Evolutionary conservation across 1,140 invertebrate genomes (phyloP).

Genomic region (Zaprionus vittiger): DNA sequence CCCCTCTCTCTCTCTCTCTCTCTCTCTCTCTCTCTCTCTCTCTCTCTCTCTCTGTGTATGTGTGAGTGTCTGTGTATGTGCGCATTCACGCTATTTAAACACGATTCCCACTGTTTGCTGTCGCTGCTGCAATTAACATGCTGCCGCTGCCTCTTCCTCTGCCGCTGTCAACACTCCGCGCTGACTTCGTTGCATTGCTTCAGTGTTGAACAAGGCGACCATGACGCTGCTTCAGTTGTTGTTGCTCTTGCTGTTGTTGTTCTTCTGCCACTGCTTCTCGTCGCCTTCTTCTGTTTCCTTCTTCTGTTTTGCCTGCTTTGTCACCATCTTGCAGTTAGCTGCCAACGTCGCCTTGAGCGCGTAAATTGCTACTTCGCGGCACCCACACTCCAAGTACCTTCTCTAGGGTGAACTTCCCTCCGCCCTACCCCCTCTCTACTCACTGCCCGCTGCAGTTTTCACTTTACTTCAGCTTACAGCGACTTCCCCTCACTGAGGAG

Average conservation of each 20-base stretch:
- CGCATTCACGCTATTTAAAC: constrained; percentile 75
- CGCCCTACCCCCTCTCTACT: background rate
- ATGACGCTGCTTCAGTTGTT: constrained; percentile 21
- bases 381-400: constrained; percentile 2
- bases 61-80: constrained; percentile 30
- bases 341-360: constrained; percentile 63
- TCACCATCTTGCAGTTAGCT: constrained; percentile 65
- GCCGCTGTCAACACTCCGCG: constrained; percentile 56
- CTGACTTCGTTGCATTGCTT: constrained; percentile 30
- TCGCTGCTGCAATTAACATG: constrained; percentile 76
- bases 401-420: background rate
- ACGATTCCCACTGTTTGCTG: constrained; percentile 70
- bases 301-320: constrained; percentile 69
- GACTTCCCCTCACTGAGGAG: constrained; percentile 35
- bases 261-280: background rate
- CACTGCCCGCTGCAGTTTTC: constrained; percentile 33
- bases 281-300: background rate
- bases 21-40: constrained; percentile 8
- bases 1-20: constrained; percentile 12
- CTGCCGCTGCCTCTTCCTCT: constrained; percentile 56
- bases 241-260: constrained; percentile 22
- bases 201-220: constrained; percentile 12
- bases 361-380: constrained; percentile 79
- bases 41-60: constrained; percentile 13
- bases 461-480: constrained; percentile 59